A percentile compares a stretch with the other conserved stretches of the same genome.
Conservation (phyloP, 1,140 invertebrate species). For the Schlechtendalia chinensis region DNA sequence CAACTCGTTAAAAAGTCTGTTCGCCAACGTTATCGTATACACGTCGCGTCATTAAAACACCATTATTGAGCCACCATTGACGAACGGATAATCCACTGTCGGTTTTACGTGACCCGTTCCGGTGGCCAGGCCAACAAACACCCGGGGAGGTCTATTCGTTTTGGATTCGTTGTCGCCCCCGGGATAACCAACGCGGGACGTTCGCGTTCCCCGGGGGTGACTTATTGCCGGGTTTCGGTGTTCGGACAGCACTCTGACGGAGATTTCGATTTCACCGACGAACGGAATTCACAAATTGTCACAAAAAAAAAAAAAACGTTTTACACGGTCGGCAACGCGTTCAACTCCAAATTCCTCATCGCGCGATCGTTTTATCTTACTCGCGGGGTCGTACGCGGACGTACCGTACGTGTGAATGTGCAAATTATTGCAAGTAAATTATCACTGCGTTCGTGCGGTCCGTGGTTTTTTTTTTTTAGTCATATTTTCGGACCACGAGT, state of each 20-base stretch:
- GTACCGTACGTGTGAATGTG: too few species aligned
- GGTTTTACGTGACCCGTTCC: too few species aligned
- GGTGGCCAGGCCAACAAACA: too few species aligned
- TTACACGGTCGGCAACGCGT: neutral
- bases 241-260: neutral
- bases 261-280: neutral
- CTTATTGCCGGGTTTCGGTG: too few species aligned
- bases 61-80: too few species aligned
- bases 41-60: neutral
- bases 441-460: neutral
- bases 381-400: neutral
- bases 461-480: neutral
- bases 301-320: neutral
- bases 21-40: neutral
- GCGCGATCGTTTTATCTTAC: slow-evolving; percentile 2
- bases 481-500: neutral
- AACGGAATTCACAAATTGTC: too few species aligned
- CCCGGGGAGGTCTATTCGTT: too few species aligned
- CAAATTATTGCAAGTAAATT: too few species aligned
- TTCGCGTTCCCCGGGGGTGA: too few species aligned
- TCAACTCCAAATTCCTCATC: neutral
- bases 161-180: too few species aligned
- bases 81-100: too few species aligned
- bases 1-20: slow-evolving; percentile 27
- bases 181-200: too few species aligned